Percentiles rank a stretch among this genome's conserved stretches.
These are phyloP conservation scores for Petrocephalus schoutedeni DNA, from an alignment of 2,797 vertebrate species.

Conservation along the genomic window DNA sequence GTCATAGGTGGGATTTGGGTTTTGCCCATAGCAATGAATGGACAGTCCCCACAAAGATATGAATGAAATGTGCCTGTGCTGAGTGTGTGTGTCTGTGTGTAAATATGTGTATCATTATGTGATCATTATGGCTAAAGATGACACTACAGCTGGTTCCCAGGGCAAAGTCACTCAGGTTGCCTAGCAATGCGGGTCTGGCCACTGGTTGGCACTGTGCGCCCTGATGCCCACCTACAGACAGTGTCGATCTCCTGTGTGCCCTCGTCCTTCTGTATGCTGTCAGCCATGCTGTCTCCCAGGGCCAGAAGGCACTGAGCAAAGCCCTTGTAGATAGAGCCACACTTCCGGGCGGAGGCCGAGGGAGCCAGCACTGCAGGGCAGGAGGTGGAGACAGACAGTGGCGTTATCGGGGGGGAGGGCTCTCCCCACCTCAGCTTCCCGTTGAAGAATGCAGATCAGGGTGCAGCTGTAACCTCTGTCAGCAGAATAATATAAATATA, in stretches of 20 bases:
- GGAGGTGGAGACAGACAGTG: background rate
- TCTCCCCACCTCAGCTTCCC: background rate
- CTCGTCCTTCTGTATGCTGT: conserved; percentile 57
- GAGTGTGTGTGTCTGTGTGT: background rate
- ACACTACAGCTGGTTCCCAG: background rate
- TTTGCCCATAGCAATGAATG: too few relatives aligned
- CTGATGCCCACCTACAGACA: conserved; percentile 75
- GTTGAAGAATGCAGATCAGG: background rate
- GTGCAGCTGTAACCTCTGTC: background rate
- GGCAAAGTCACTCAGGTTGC: background rate
- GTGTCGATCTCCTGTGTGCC: conserved; percentile 73
- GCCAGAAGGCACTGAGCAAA: conserved; percentile 86
- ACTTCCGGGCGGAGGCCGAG: conserved; percentile 47
- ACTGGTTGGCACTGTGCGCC: background rate
- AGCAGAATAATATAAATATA: background rate
- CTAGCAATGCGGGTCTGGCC: background rate
- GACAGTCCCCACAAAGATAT: too few relatives aligned
- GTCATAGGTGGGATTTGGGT: too few relatives aligned
- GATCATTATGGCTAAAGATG: background rate
- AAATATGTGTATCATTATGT: background rate
- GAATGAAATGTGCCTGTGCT: background rate
- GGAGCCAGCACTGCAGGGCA: conserved; percentile 18
- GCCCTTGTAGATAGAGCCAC: conserved; percentile 84
- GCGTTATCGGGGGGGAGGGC: too few relatives aligned
- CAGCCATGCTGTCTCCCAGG: conserved; percentile 81